Percentiles rank a stretch among this genome's conserved stretches.
Conservation (phyloP, 1,140 invertebrate species). For the Alviniconcha marisindica region DNA sequence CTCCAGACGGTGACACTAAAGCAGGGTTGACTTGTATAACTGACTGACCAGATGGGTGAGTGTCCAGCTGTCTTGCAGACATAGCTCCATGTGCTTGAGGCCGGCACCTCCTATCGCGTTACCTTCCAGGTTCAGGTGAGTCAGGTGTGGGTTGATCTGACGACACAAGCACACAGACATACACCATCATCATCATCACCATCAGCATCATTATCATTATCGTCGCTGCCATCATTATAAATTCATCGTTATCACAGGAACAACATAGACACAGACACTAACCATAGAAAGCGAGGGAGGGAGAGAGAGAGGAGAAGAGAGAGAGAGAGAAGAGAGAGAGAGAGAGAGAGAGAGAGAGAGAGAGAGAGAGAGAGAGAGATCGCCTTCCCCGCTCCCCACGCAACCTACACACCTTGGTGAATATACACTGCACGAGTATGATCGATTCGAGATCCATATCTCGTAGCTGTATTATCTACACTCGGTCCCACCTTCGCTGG, state of each 20-base stretch:
- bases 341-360: constrained; percentile 4
- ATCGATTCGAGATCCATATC: too few relatives aligned
- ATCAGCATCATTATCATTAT: too few relatives aligned
- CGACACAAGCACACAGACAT: background rate
- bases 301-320: background rate
- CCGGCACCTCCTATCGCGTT: background rate
- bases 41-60: constrained; percentile 60
- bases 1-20: too few relatives aligned
- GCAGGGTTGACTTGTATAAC: too few relatives aligned
- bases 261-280: background rate
- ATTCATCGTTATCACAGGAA: too few relatives aligned
- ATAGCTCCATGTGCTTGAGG: constrained; percentile 40
- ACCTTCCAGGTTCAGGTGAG: constrained; percentile 7
- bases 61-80: constrained; percentile 55
- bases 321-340: constrained; percentile 3
- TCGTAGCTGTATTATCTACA: too few relatives aligned
- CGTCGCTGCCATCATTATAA: too few relatives aligned
- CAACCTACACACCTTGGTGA: too few relatives aligned
- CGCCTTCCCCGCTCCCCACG: too few relatives aligned
- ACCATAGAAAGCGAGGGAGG: background rate
- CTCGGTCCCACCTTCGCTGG: too few relatives aligned
- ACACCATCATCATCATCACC: too few relatives aligned
- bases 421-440: too few relatives aligned
- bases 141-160: background rate
- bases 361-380: background rate